Evolutionary conservation across 2,888 invertebrate genomes (phyloP), one percentile per base, ranked within the genome.

Genomic region (Acronicta alni): DNA sequence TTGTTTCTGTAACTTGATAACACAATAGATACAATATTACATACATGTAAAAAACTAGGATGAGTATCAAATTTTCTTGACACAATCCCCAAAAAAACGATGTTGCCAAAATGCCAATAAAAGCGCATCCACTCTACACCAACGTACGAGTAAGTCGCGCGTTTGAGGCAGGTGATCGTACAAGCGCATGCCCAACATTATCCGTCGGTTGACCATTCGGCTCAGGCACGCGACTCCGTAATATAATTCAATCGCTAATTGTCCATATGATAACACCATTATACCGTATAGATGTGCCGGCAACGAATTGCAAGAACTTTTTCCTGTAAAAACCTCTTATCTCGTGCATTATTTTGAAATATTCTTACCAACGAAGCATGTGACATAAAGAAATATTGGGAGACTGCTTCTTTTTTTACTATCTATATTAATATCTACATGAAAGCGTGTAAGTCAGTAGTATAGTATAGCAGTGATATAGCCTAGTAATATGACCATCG

Each of bases 171-270:
- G 83, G 81, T 83, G 77, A 77, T 73, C 72, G 65, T 63, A 49
- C 65, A 48, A 16, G 69, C 55, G 69, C 67, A 74, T 79, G 67
- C 72, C 53, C 63, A 60, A 66, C 73, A 73, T 79, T 73, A 77
- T 65, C 72, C 68, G 55, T 56, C 79, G 67, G 67, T 74, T 75
- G 75, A 73, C 77, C 58, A 75, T 69, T 52, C 72, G 61, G 46
- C 60, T 46, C 62, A 82, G 64, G 81, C 85, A 84, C 80, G 84
- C 83, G 84, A 80, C 84, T 72, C 64, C 12, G 70, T 80, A 74
- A 75, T 77, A 76, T 81, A 82, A 84, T 84, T 83, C 83, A 84
- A 83, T 84, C 71, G 80, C 74, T 83, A 86, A 86, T 84, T 86
- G 80, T 81, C 68, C 17, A 9, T 54, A 30, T 54, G 67, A 65